A percentile compares a stretch with the other conserved stretches of the same genome.
These are phyloP conservation scores for Acholoe squamosa DNA, from an alignment of 2,888 invertebrate species.

Conservation along the genomic window DNA sequence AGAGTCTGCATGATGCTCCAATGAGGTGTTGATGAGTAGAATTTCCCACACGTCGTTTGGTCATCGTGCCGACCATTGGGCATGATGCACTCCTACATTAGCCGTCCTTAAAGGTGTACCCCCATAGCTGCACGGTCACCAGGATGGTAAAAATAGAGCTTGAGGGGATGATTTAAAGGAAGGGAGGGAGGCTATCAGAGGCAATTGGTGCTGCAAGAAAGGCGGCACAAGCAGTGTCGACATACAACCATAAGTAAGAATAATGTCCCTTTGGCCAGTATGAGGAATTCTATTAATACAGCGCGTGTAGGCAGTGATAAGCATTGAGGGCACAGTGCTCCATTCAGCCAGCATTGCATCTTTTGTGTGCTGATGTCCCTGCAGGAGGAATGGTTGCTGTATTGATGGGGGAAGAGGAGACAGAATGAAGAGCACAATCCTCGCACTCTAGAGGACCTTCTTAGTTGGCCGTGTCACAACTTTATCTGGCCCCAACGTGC, in stretches of 20 bases:
- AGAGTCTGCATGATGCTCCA: no score
- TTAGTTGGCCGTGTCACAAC: slow-evolving; percentile 36
- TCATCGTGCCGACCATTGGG: no score
- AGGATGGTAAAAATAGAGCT: neutral
- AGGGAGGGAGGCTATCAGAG: no score
- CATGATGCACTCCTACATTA: no score
- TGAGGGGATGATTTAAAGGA: neutral
- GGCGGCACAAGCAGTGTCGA: neutral
- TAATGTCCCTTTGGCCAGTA: neutral
- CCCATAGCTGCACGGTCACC: neutral
- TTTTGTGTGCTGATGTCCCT: neutral
- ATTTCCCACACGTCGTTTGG: no score
- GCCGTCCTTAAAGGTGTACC: no score
- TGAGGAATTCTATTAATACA: neutral
- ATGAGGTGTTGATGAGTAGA: no score
- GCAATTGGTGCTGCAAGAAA: no score
- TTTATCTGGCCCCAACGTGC: slow-evolving; percentile 12
- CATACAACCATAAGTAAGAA: slow-evolving; percentile 37
- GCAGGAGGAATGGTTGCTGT: neutral
- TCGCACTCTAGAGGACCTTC: no score
- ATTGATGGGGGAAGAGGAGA: neutral
- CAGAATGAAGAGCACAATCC: neutral
- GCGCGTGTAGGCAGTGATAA: slow-evolving; percentile 18
- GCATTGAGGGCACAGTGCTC: neutral
- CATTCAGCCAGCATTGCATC: neutral